These are phyloP conservation scores for Speoplatyrhinus poulsoni DNA, from an alignment of 2,113 vertebrate species.

Conservation along the genomic window DNA sequence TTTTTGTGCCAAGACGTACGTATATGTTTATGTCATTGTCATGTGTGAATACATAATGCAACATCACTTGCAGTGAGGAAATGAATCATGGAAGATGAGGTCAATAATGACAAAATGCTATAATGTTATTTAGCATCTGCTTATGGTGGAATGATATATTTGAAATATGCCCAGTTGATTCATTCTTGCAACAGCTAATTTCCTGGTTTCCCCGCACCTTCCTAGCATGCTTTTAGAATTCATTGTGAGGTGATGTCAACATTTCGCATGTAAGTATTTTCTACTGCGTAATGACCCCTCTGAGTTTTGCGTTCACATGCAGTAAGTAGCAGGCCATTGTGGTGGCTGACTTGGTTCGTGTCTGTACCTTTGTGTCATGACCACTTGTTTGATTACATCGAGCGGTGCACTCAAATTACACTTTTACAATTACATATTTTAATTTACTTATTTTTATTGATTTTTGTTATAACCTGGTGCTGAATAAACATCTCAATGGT, in stretches of 20 bases:
- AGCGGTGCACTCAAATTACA: conserved; percentile 57
- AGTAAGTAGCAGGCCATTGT: conserved; percentile 65
- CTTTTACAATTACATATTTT: conserved; percentile 57
- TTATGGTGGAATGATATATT: conserved; percentile 39
- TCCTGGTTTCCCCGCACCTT: conserved; percentile 42
- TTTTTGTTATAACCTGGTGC: conserved; percentile 76
- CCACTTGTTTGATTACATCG: conserved; percentile 46
- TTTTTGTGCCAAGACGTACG: conserved; percentile 75
- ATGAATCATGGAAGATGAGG: conserved; percentile 36
- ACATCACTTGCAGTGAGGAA: conserved; percentile 58
- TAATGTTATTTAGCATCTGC: conserved; percentile 43
- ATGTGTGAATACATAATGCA: conserved; percentile 65
- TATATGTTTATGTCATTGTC: conserved; percentile 66
- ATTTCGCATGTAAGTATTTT: conserved; percentile 72
- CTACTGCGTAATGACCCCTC: conserved; percentile 48
- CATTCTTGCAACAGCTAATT: conserved; percentile 53
- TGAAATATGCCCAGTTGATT: conserved; percentile 50
- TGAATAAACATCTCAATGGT: conserved; percentile 75
- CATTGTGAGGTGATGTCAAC: conserved; percentile 64
- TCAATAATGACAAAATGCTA: conserved; percentile 49
- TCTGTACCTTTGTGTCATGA: conserved; percentile 62
- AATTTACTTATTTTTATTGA: conserved; percentile 31
- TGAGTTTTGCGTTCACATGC: conserved; percentile 67
- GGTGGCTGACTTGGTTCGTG: conserved; percentile 54
- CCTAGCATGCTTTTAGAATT: conserved; percentile 71